phyloP scores from a whole-genome alignment of 2,888 invertebrate species.

The Leptarthrus brevirostris region DNA sequence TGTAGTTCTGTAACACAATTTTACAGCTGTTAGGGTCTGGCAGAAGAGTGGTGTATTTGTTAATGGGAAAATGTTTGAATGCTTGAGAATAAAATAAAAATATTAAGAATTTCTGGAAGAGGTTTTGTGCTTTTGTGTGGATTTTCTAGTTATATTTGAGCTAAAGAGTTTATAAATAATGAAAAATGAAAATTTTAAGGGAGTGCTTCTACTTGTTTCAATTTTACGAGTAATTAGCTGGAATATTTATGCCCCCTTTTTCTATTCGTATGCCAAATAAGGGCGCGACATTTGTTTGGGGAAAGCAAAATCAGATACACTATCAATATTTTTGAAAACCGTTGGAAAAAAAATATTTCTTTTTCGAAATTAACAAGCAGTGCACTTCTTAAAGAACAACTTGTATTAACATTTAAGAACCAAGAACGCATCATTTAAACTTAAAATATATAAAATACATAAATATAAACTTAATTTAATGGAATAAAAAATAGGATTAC shows the following conservation, averaged over 20 bases:
- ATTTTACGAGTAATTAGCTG: too few relatives aligned
- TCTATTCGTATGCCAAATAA: too few relatives aligned
- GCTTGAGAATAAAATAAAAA: background rate
- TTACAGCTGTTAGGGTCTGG: slow-evolving; percentile 54
- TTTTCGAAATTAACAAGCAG: background rate
- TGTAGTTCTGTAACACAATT: slow-evolving; percentile 50
- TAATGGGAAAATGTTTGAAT: too few relatives aligned
- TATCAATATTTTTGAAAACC: too few relatives aligned
- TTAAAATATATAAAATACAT: background rate
- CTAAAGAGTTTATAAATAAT: background rate
- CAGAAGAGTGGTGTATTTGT: slow-evolving; percentile 51
- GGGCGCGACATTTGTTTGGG: too few relatives aligned
- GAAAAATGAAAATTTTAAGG: too few relatives aligned
- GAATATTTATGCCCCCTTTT: too few relatives aligned
- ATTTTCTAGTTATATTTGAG: background rate
- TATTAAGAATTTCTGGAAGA: background rate
- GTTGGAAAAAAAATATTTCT: background rate
- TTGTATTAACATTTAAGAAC: background rate
- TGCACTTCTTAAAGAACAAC: background rate
- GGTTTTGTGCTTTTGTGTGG: slow-evolving; percentile 20
- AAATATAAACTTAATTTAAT: background rate
- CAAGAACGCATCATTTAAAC: background rate
- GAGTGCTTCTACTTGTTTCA: too few relatives aligned
- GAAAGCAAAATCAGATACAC: too few relatives aligned
- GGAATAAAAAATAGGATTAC: background rate